Percentiles rank a stretch among this genome's conserved stretches.
Conservation (phyloP, 2,797 vertebrate genomes). For the Molothrus aeneus region DNA sequence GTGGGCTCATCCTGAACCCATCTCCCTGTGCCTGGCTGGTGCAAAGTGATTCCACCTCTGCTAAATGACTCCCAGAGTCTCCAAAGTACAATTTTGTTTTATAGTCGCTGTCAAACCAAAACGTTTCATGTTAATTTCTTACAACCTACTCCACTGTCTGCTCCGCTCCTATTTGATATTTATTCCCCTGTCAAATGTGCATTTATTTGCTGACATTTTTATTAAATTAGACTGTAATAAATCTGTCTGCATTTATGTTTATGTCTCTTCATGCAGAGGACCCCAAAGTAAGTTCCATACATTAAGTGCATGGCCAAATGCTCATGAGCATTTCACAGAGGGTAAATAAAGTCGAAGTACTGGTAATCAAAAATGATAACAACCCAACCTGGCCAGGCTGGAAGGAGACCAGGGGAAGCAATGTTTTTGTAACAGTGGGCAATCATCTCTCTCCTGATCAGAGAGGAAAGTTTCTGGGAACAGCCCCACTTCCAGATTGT, state of each 20-base stretch:
- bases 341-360: background rate
- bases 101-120: constrained; percentile 70
- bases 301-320: constrained; percentile 19
- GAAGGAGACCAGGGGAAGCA: background rate
- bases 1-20: background rate
- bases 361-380: background rate
- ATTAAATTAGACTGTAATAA: constrained; percentile 73
- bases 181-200: constrained; percentile 68
- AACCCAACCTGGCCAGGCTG: background rate
- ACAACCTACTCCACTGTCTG: constrained; percentile 68
- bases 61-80: constrained; percentile 63
- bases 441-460: background rate
- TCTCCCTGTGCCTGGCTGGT: background rate
- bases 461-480: background rate
- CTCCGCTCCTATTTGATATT: constrained; percentile 58
- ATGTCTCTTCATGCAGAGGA: constrained; percentile 33
- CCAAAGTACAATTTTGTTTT: constrained; percentile 70
- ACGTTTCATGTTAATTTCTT: constrained; percentile 74
- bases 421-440: background rate
- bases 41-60: constrained; percentile 13
- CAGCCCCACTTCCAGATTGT: background rate
- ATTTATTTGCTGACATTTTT: constrained; percentile 75
- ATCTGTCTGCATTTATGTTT: constrained; percentile 63
- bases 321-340: background rate
- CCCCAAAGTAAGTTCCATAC: constrained; percentile 22